phyloP scores from a whole-genome alignment of 2,888 invertebrate genomes.

The Glyphotaelius pellucidus region DNA sequence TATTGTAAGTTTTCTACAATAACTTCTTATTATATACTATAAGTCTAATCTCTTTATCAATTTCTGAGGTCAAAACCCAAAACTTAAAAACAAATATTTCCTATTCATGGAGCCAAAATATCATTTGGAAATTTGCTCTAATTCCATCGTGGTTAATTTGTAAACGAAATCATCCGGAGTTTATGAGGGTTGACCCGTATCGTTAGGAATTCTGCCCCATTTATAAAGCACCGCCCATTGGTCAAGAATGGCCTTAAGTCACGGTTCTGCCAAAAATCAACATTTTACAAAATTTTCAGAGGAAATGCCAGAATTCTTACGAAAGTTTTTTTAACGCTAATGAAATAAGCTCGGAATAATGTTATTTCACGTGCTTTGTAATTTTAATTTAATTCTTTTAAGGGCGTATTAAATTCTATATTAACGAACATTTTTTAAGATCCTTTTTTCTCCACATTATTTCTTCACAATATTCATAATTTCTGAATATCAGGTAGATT shows the following conservation, averaged over 20 bases:
- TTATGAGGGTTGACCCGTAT: constrained; percentile 62
- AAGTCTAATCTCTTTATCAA: not conserved
- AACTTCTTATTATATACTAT: too few relatives aligned
- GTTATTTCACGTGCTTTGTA: not conserved
- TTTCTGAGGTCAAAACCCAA: not conserved
- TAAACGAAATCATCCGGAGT: constrained; percentile 63
- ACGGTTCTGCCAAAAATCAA: constrained; percentile 19
- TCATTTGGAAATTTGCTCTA: constrained; percentile 43
- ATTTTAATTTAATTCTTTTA: not conserved
- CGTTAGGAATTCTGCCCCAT: constrained; percentile 60
- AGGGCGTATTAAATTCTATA: not conserved
- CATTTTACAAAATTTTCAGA: not conserved
- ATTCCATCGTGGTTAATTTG: constrained; percentile 59
- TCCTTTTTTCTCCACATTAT: not conserved
- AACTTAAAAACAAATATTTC: constrained; percentile 27
- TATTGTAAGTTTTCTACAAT: not conserved
- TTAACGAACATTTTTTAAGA: not conserved
- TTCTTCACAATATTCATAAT: not conserved
- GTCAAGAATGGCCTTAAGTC: constrained; percentile 52
- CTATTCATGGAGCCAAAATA: constrained; percentile 8
- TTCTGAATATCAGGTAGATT: not conserved
- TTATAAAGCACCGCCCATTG: not conserved
- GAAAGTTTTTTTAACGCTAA: not conserved
- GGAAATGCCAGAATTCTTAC: not conserved
- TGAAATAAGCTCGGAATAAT: not conserved